Evolutionary conservation across 2,888 invertebrate species (phyloP).

Genomic region (Andricus quercusramuli): DNA sequence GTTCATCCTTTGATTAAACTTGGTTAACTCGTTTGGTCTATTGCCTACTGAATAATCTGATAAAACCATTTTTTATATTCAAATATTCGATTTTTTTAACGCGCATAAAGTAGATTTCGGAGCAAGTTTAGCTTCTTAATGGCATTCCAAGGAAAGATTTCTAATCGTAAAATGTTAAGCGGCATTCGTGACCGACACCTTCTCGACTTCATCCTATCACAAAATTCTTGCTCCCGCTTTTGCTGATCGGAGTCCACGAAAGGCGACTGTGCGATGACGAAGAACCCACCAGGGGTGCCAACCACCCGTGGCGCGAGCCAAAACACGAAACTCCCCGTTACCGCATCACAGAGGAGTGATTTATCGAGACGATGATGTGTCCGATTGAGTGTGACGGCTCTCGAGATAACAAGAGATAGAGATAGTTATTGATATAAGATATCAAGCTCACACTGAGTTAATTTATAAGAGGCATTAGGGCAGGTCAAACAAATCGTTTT

Average conservation of each 20-base stretch:
- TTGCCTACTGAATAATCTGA: neutral
- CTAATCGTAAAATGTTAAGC: constrained; percentile 14
- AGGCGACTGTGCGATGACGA: constrained; percentile 48
- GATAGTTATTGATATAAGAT: constrained; percentile 24
- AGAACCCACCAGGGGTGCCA: constrained; percentile 62
- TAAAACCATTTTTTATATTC: neutral
- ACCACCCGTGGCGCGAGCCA: constrained; percentile 73
- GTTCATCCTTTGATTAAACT: constrained; percentile 4
- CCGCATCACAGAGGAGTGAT: constrained; percentile 65
- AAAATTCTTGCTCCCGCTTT: constrained; percentile 41
- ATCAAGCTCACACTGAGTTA: constrained; percentile 2
- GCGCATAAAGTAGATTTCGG: neutral
- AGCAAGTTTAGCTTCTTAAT: neutral
- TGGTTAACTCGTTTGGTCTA: neutral
- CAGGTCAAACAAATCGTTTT: constrained; percentile 11
- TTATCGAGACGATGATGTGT: constrained; percentile 70
- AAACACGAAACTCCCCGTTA: constrained; percentile 70
- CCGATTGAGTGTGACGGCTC: constrained; percentile 61
- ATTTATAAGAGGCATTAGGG: constrained; percentile 11
- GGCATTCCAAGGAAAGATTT: constrained; percentile 1
- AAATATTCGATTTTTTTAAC: neutral
- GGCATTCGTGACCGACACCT: constrained; percentile 11
- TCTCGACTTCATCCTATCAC: constrained; percentile 1
- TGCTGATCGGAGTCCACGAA: constrained; percentile 43
- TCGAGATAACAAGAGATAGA: neutral